Evolutionary conservation across 53 echinoderm and acorn worm species (phyloP).

Genomic region (Arbacia lixula): DNA sequence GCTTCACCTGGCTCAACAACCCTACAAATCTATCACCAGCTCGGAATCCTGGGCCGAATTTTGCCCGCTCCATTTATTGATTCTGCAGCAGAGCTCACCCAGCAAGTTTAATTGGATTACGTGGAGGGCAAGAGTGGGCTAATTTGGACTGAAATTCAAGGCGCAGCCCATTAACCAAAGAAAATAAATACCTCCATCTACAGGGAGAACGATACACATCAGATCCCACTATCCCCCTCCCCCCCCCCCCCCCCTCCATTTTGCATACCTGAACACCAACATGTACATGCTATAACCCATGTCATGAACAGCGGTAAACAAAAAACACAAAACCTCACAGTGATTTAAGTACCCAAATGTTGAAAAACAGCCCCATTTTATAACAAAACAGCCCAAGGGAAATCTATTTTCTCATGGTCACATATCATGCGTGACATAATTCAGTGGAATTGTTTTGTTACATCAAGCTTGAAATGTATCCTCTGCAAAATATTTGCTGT

Average conservation of each 20-base stretch:
- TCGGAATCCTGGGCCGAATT: background rate
- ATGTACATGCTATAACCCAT: too few species aligned
- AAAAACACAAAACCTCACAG: too few species aligned
- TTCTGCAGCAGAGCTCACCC: background rate
- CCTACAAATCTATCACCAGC: constrained; percentile 22
- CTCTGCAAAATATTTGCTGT: too few species aligned
- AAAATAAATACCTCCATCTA: constrained; percentile 41
- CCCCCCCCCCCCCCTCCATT: background rate
- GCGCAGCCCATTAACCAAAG: constrained; percentile 36
- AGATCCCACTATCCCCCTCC: background rate
- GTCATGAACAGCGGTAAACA: too few species aligned
- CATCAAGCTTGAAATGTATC: too few species aligned
- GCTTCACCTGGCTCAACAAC: background rate
- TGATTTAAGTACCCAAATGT: too few species aligned
- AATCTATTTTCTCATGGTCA: too few species aligned
- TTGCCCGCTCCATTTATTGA: constrained; percentile 35
- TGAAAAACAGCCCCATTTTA: too few species aligned
- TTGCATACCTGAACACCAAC: too few species aligned
- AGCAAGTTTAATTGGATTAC: constrained; percentile 51
- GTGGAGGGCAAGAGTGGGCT: constrained; percentile 26
- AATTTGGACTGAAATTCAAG: constrained; percentile 49
- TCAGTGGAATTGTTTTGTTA: too few species aligned
- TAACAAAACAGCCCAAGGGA: too few species aligned
- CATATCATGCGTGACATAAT: too few species aligned
- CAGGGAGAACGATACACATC: background rate